phyloP scores from a whole-genome alignment of 2,888 invertebrate genomes.

The Aspidapion aeneum region DNA sequence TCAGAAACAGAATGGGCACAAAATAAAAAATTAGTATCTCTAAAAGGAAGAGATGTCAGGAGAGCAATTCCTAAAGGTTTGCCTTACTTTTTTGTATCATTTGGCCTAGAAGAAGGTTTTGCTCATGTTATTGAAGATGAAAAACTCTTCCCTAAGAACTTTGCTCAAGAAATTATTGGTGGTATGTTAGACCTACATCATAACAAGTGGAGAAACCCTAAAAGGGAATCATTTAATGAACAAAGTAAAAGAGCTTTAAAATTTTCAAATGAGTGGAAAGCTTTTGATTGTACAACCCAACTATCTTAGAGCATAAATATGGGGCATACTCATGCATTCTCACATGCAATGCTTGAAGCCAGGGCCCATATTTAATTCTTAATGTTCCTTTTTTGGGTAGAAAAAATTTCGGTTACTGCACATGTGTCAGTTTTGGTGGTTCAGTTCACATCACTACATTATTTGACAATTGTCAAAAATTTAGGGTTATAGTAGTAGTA shows the following conservation, averaged over 20 bases:
- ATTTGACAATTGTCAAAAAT: too few species aligned
- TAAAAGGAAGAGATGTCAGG: conserved; percentile 67
- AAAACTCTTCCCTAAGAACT: conserved; percentile 77
- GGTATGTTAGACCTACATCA: conserved; percentile 91
- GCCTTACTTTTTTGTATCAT: conserved; percentile 93
- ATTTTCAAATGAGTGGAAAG: conserved; percentile 69
- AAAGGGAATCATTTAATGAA: conserved; percentile 67
- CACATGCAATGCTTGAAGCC: too few species aligned
- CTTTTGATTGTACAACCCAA: conserved; percentile 59
- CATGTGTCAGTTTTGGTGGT: too few species aligned
- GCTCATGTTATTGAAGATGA: conserved; percentile 98
- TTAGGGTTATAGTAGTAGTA: too few species aligned
- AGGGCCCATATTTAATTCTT: too few species aligned
- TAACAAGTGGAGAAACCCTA: conserved; percentile 80
- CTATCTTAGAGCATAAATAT: too few species aligned
- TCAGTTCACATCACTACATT: too few species aligned
- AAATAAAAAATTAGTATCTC: conserved; percentile 85
- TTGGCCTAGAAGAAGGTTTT: conserved; percentile 87
- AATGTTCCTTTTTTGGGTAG: too few species aligned
- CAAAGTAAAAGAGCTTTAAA: conserved; percentile 73
- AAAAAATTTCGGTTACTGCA: too few species aligned
- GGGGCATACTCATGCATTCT: too few species aligned
- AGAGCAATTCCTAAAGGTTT: conserved; percentile 87
- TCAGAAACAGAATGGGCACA: conserved; percentile 93
- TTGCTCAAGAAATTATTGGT: conserved; percentile 94